Evolutionary conservation across 2,113 vertebrate species (phyloP).

Genomic region (Budorcas taxicolor): DNA sequence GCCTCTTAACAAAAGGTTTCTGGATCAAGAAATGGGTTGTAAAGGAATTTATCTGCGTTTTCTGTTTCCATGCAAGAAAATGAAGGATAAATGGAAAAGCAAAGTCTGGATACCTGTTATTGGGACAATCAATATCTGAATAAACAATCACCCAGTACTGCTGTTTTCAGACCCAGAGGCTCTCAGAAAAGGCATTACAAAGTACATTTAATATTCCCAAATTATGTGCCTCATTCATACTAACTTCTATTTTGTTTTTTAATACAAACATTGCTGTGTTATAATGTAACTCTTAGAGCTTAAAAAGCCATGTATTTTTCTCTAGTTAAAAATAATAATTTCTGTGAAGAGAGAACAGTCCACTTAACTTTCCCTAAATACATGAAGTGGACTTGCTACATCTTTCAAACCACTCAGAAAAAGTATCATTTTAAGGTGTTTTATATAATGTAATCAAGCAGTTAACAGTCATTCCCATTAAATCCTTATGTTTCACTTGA

Average conservation of each 20-base stretch:
- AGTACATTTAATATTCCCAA: not conserved
- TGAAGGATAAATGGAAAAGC: not conserved
- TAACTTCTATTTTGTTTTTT: not conserved
- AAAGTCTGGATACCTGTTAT: not conserved
- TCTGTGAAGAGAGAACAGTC: not conserved
- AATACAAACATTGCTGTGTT: not conserved
- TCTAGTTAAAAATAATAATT: not conserved
- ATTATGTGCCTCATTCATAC: not conserved
- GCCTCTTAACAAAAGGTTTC: not conserved
- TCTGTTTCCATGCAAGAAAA: not conserved
- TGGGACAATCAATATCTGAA: not conserved
- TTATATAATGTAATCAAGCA: not conserved
- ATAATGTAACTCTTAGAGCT: not conserved
- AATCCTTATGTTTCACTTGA: not conserved
- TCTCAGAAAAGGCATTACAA: constrained; percentile 11
- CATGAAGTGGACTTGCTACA: not conserved
- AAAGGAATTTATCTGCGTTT: not conserved
- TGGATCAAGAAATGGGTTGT: not conserved
- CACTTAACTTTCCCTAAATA: not conserved
- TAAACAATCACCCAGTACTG: not conserved
- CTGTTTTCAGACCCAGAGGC: not conserved
- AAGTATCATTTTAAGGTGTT: constrained; percentile 4
- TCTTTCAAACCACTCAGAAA: not conserved
- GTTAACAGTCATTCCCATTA: not conserved
- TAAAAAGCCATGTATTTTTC: not conserved